Base-by-base conservation (phyloP, 2,797 vertebrate genomes). In the Neopelma chrysocephalum region DNA sequence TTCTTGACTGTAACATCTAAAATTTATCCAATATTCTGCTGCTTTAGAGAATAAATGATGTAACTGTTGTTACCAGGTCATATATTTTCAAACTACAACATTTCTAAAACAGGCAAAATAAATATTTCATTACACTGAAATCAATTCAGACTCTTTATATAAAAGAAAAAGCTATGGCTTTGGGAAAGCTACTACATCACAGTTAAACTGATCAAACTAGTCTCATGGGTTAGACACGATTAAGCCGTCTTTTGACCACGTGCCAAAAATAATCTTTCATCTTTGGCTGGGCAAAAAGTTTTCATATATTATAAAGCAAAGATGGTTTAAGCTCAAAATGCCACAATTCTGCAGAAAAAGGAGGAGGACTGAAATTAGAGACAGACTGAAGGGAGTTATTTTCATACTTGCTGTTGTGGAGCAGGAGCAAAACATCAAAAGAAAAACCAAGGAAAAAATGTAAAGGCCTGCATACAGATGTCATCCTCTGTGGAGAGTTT, bases 381-480 rank as follows among this genome's bases (percentile, higher is more conserved):
- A 45, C 73, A 79, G 82, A 68, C 65, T 90, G 69, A 89, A 77
- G 45, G 9, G 42, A 95, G 65, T 54, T 23, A 73, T 87, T 96
- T 96, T 95, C 90, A 80, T 69, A 65, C 83, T 25, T 76, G 57
- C 54, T 88, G 38, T 83, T 89, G 57, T 71, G 64, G 78, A 90
- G 75, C 66, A 77, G 60, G 56, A 91, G 60, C 60, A 90, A 94
- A 94, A 90, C 76, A 86, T 88, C 92, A 96, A 83, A 94, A 92
- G 79, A 69, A 91, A 94, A 94, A 79, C 34, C 38, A 83, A 72
- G 54, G 38, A 51, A 81, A 90, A 90, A 91, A 85, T 9, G 6
- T 58, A 60, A 91, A 94, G 43, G 50, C 65, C 89, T 91, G 69
- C 22, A 47, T 65, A 89, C 50, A 88, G 83, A 94, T 79, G 88